phyloP scores from a whole-genome alignment of 2,113 vertebrate genomes.

The Poicephalus gulielmi region DNA sequence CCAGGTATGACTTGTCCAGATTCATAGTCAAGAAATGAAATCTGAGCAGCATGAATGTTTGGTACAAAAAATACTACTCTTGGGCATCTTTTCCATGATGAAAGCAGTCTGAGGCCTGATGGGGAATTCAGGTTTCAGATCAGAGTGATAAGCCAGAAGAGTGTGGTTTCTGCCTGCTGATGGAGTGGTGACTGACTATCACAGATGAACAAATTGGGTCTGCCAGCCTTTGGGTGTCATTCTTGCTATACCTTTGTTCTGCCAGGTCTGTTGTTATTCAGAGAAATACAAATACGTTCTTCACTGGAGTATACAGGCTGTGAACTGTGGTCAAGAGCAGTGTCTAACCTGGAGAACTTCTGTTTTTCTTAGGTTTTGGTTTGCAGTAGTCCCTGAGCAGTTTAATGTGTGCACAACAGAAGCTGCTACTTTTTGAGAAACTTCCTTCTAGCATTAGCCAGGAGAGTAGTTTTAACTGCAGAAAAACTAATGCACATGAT shows the following conservation, averaged over 20 bases:
- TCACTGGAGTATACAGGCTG: background rate
- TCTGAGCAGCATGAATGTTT: background rate
- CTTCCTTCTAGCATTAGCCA: background rate
- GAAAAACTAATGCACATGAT: background rate
- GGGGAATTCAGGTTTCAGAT: background rate
- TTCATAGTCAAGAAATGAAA: background rate
- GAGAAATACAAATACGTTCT: background rate
- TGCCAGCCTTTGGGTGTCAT: background rate
- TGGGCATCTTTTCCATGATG: background rate
- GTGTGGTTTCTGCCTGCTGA: background rate
- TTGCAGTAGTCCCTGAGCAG: background rate
- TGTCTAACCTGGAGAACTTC: background rate
- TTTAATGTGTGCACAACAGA: background rate
- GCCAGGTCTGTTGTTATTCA: background rate
- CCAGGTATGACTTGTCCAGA: constrained; percentile 65
- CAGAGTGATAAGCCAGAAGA: background rate
- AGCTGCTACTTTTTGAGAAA: background rate
- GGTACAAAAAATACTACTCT: background rate
- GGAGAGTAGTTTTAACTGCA: background rate
- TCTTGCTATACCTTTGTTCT: background rate
- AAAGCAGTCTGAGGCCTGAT: background rate
- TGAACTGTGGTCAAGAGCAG: background rate
- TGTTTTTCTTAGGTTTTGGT: background rate
- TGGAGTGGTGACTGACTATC: background rate
- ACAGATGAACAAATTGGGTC: background rate